These are phyloP conservation scores for Drosophila monieri DNA, from an alignment of 2,888 invertebrate genomes.

Conservation along the genomic window DNA sequence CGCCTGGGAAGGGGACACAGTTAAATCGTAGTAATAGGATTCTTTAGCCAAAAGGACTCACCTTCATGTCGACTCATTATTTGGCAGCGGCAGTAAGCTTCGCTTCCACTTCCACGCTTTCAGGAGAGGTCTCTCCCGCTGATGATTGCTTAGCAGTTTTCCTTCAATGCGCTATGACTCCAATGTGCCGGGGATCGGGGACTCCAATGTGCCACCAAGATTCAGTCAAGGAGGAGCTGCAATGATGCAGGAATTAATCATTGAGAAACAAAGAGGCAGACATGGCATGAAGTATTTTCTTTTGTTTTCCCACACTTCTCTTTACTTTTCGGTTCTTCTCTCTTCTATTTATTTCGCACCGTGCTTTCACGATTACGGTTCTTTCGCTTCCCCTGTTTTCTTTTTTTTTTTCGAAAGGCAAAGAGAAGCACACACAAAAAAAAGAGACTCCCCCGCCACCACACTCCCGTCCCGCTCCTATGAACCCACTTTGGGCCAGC, in stretches of 20 bases:
- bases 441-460: constrained; percentile 27
- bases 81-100: constrained; percentile 54
- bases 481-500: constrained; percentile 43
- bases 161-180: constrained; percentile 7
- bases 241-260: constrained; percentile 2
- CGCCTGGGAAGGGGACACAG: constrained; percentile 87
- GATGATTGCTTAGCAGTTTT: constrained; percentile 21
- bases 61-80: constrained; percentile 98
- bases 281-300: background rate
- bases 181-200: constrained; percentile 6
- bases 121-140: constrained; percentile 46
- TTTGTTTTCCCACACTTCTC: background rate
- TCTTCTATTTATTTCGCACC: constrained; percentile 50
- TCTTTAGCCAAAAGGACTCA: constrained; percentile 84
- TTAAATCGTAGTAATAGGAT: background rate
- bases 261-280: background rate
- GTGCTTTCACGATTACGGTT: constrained; percentile 68
- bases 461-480: constrained; percentile 43
- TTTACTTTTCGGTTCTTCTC: constrained; percentile 44
- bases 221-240: constrained; percentile 22
- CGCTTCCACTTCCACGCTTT: constrained; percentile 55
- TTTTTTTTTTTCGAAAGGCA: constrained; percentile 54
- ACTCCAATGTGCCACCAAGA: constrained; percentile 1
- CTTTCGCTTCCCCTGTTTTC: constrained; percentile 49
- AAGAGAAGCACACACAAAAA: constrained; percentile 57